Base-by-base conservation (phyloP, 2,888 invertebrate species). In the Tribolium freemani region DNA sequence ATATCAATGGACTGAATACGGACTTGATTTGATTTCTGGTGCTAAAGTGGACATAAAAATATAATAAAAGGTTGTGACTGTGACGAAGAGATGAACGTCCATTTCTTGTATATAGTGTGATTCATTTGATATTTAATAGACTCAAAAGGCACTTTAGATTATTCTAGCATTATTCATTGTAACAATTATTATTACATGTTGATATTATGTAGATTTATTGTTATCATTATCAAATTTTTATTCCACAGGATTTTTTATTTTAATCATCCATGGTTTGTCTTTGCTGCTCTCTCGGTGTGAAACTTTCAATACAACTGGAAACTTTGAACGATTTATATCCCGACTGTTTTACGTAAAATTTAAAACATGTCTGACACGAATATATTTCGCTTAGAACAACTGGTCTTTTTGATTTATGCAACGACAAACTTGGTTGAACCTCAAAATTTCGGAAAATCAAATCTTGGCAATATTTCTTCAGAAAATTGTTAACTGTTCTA, bases 161-260 rank as follows among this genome's bases (percentile, higher is more conserved):
- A 73, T 76, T 73, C 50, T 77, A 77, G 76, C 57, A 75, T 76
- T 77, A 77, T 76, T 81, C 76, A 81, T 79, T 80, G 80, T 81
- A 80, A 79, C 76, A 77, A 79, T 75, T 78, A 80, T 77, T 79
- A 79, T 78, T 82, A 81, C 80, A 82, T 81, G 82, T 82, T 82
- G 79, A 80, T 77, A 80, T 79, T 81, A 80, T 79, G 80, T 82
- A 82, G 81, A 78, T 81, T 78, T 78, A 80, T 80, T 78, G 79
- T 79, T 80, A 80, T 74, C 56, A 70, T 76, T 76, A 76, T 56
- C 45, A 73, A 63, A 73, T 44, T 58, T 64, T 71, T 58, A 71
- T 64, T 44, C 1, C 1, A 38, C 38, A 13, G 13, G 48, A 26
- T 53, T 30, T 44, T 16, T 70, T 63, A 13, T 60, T 9, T 67